These are phyloP conservation scores for Euschistus heros DNA, from an alignment of 1,140 invertebrate genomes.

Conservation along the genomic window DNA sequence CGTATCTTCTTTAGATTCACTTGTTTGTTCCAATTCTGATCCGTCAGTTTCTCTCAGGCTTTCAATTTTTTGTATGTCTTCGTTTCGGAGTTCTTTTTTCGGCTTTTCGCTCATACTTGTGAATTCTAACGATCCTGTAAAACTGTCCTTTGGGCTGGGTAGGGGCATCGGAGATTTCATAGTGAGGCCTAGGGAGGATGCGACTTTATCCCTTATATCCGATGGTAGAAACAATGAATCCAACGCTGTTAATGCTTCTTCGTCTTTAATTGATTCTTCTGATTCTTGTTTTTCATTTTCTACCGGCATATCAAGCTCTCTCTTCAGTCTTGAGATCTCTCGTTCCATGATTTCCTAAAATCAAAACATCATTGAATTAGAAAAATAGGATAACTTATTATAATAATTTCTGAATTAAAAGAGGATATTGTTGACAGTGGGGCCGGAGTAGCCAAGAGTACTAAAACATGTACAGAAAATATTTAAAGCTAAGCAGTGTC, in stretches of 20 bases:
- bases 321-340: not conserved
- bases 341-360: slow-evolving; percentile 3
- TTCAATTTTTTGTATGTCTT: too few relatives aligned
- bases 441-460: too few relatives aligned
- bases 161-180: not conserved
- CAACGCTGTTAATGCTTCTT: not conserved
- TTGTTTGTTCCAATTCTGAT: too few relatives aligned
- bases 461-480: too few relatives aligned
- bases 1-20: too few relatives aligned
- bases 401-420: too few relatives aligned
- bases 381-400: too few relatives aligned
- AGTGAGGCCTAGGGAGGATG: not conserved
- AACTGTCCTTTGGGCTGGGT: slow-evolving; percentile 1
- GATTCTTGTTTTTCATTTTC: not conserved
- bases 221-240: not conserved
- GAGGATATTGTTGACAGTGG: too few relatives aligned
- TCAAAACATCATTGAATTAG: too few relatives aligned
- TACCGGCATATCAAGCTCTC: not conserved
- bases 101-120: not conserved
- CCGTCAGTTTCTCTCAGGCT: too few relatives aligned
- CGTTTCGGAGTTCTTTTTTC: not conserved
- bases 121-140: not conserved
- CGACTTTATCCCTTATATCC: slow-evolving; percentile 2
- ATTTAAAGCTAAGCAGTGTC: too few relatives aligned
- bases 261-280: not conserved